Base-by-base conservation (phyloP, 2,888 invertebrate genomes). In the Reticulitermes lucifugus region DNA sequence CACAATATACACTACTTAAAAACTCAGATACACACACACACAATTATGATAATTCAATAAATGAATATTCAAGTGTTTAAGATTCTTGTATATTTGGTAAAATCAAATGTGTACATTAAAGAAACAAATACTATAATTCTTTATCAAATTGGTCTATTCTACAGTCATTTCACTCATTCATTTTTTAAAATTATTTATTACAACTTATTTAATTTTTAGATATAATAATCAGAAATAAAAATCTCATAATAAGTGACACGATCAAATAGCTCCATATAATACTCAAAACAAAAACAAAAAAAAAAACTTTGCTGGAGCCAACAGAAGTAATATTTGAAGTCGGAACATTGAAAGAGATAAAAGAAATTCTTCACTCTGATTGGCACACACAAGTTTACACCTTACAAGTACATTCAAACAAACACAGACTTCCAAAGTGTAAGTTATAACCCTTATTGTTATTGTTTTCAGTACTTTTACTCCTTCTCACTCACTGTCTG, bases 361-460 rank as follows among this genome's bases (percentile, higher is more conserved):
- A n/a, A 65, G 18, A 65, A 65, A 65, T 65, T 65, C n/a, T 25
- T 65, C n/a, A n/a, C 65, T 14, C 9, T n/a, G 9, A n/a, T 65
- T 65, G 65, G 65, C 65, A 65, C 65, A 65, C 65, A 65, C 7
- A 25, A 65, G 25, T 55, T 55, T 65, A 65, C 65, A 65, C n/a
- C 65, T 25, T 65, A 65, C 60, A 60, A 21, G 18, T 65, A 65
- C 65, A 65, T 25, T 65, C 65, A n/a, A 65, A 18, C 60, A 60
- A 60, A 65, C 65, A 65, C 6, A 65, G 25, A n/a, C n/a, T 65
- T 65, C 12, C 65, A 65, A 65, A 60, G n/a, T 65, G 10, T 65
- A 65, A 65, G n/a, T 65, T n/a, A 7, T 65, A 65, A 65, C 65
- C 25, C n/a, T 65, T 25, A 65, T 65, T 65, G n/a, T 65, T 65